phyloP scores from a whole-genome alignment of 2,797 vertebrate species.

The Notoglanidium macrostoma region DNA sequence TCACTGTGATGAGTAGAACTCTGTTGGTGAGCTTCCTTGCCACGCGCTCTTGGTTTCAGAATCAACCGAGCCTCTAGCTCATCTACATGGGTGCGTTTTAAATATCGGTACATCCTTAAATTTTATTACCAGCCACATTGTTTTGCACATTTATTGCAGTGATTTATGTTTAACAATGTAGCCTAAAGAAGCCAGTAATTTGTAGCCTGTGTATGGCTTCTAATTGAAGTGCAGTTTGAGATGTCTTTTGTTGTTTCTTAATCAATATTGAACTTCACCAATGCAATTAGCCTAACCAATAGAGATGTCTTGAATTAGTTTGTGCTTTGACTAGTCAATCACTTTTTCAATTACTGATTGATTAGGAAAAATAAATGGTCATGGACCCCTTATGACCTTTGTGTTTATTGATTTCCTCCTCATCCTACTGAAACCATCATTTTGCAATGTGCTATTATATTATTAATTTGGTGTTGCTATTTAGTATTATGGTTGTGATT shows the following conservation, averaged over 20 bases:
- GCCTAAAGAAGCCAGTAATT: background rate
- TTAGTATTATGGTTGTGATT: background rate
- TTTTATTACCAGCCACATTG: background rate
- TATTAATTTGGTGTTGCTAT: background rate
- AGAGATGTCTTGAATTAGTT: background rate
- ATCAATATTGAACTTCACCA: background rate
- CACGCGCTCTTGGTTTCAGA: background rate
- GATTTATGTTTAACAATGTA: background rate
- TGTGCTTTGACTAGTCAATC: background rate
- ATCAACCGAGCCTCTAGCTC: background rate
- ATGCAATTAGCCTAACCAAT: background rate
- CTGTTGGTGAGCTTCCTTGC: constrained; percentile 8
- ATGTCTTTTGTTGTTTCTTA: background rate
- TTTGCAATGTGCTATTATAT: background rate
- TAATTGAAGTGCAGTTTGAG: background rate
- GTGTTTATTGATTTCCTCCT: constrained; percentile 5
- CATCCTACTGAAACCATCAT: background rate
- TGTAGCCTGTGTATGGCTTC: background rate
- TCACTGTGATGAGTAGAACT: background rate
- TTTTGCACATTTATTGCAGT: background rate
- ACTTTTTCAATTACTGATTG: background rate
- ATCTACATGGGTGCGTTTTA: background rate
- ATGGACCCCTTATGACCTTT: background rate
- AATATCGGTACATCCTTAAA: background rate
- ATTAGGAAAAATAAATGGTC: background rate